Conservation (phyloP, 2,113 vertebrate species). For the Neofelis nebulosa region DNA sequence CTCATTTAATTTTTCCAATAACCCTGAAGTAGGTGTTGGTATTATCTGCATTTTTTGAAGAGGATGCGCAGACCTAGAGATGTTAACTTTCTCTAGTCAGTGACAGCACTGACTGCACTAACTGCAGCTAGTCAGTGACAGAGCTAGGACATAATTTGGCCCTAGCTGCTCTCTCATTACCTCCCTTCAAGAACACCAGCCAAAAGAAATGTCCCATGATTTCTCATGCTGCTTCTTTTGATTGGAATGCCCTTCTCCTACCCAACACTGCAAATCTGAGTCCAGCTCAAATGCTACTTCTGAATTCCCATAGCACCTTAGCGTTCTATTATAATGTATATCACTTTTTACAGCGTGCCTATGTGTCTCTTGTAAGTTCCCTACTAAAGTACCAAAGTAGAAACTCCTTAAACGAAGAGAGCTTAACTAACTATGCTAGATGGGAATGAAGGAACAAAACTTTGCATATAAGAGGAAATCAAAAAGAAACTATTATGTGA, state of each 20-base stretch:
- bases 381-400: not conserved
- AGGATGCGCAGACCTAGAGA: not conserved
- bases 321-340: not conserved
- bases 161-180: slow-evolving; percentile 10
- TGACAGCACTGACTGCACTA: too few species aligned
- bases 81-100: not conserved
- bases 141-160: not conserved
- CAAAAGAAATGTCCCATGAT: not conserved
- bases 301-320: not conserved
- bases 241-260: not conserved
- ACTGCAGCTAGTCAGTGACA: not conserved
- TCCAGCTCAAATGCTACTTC: not conserved
- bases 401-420: not conserved
- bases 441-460: not conserved
- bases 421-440: not conserved
- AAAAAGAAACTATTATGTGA: not conserved
- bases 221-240: not conserved
- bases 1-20: not conserved
- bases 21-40: not conserved
- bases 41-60: not conserved
- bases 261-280: not conserved
- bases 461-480: not conserved
- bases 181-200: not conserved
- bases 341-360: not conserved
- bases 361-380: not conserved